Percentiles rank a stretch among this genome's conserved stretches.
Conservation (phyloP, 2,888 invertebrate species). For the Smittia sp. region DNA sequence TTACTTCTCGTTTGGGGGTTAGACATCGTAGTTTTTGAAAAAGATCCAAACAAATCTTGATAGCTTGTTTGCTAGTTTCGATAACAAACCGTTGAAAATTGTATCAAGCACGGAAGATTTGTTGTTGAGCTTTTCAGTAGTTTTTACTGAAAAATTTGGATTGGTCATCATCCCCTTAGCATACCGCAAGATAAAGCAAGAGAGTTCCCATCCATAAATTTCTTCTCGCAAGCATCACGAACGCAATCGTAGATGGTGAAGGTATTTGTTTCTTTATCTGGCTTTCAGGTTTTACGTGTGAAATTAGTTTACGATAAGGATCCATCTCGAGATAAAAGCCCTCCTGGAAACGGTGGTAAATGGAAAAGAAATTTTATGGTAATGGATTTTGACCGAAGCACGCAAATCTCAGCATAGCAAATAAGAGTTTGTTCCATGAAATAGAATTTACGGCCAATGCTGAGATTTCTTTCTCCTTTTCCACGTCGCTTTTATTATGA, state of each 20-base stretch:
- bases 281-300: slow-evolving; percentile 36
- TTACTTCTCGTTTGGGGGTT: slow-evolving; percentile 14
- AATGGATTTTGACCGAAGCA: slow-evolving; percentile 36
- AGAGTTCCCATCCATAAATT: slow-evolving; percentile 6
- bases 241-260: slow-evolving; percentile 13
- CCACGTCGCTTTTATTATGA: slow-evolving; percentile 20
- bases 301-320: slow-evolving; percentile 41
- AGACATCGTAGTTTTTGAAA: too few relatives aligned
- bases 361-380: slow-evolving; percentile 39
- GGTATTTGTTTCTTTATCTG: slow-evolving; percentile 31
- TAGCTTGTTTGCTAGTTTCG: too few relatives aligned
- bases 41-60: too few relatives aligned
- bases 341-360: slow-evolving; percentile 13
- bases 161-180: too few relatives aligned
- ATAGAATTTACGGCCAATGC: slow-evolving; percentile 29
- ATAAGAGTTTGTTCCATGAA: slow-evolving; percentile 6
- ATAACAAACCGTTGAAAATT: too few relatives aligned
- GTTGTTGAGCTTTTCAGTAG: too few relatives aligned
- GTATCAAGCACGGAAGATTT: too few relatives aligned
- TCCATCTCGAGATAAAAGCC: slow-evolving; percentile 33
- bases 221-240: not conserved
- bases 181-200: not conserved
- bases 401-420: slow-evolving; percentile 34
- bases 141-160: too few relatives aligned
- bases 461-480: slow-evolving; percentile 22